A percentile compares a stretch with the other conserved stretches of the same genome.
Evolutionary conservation across 2,888 invertebrate species (phyloP).

Genomic region (Falcaria lacertinaria): DNA sequence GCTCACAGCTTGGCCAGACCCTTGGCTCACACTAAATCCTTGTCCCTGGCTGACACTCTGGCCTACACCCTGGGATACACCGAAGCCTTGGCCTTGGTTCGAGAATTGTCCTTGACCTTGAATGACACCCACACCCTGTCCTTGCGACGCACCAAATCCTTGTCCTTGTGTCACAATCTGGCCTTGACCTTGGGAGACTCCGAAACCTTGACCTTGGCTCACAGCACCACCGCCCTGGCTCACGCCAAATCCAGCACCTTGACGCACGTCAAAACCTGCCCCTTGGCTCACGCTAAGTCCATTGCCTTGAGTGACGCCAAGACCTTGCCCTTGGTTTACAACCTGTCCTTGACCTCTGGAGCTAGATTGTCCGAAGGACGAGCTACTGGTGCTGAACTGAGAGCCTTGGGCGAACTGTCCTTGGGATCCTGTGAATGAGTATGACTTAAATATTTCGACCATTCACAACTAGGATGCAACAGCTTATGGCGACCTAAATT

Average conservation of each 20-base stretch:
- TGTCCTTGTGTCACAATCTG: slow-evolving; percentile 20
- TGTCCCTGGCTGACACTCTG: slow-evolving; percentile 5
- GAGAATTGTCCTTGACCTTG: slow-evolving; percentile 11
- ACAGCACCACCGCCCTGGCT: slow-evolving; percentile 17
- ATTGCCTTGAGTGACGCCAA: slow-evolving; percentile 9
- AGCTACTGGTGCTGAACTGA: slow-evolving; percentile 18
- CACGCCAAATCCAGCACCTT: slow-evolving; percentile 9
- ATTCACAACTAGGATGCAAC: too few relatives aligned
- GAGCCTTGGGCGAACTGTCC: slow-evolving; percentile 23
- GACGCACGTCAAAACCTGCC: slow-evolving; percentile 9
- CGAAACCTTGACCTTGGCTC: slow-evolving; percentile 18
- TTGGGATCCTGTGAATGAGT: slow-evolving; percentile 5
- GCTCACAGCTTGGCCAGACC: slow-evolving; percentile 15
- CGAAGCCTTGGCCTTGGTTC: slow-evolving; percentile 15
- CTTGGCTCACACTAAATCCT: slow-evolving; percentile 10
- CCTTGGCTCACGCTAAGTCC: slow-evolving; percentile 14
- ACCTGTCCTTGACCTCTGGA: slow-evolving; percentile 10
- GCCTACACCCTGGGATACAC: slow-evolving; percentile 16
- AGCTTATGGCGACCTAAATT: too few relatives aligned
- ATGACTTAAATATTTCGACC: too few relatives aligned
- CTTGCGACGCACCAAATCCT: slow-evolving; percentile 12
- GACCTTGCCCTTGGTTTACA: slow-evolving; percentile 12
- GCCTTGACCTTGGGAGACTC: slow-evolving; percentile 11
- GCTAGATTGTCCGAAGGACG: slow-evolving; percentile 7
- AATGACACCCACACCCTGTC: slow-evolving; percentile 8